Evolutionary conservation across 2,888 invertebrate species (phyloP), one percentile per base, ranked within the genome.

Genomic region (Drosophila neonasuta): DNA sequence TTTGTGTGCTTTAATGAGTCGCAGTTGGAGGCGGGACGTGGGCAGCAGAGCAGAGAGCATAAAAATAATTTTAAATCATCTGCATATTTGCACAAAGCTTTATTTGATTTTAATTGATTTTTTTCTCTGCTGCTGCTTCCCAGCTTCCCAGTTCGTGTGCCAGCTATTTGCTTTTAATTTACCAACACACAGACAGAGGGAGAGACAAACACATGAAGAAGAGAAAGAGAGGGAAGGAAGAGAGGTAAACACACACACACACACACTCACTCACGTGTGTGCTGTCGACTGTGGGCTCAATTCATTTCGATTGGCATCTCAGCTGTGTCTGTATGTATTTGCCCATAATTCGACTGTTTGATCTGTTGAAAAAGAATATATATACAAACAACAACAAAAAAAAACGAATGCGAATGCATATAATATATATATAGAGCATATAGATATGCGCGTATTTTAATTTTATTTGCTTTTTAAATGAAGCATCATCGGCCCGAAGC

Each of bases 381-480:
- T 32, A 7, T 30, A 42, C 6, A 20, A 20, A 20, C 20, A 20
- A 24, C 24, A 24, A 24, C 24, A 15, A 46, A 30, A 15, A 13
- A 13, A 46, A 24, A 30, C 13, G 39, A 15, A 15, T 44, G 2
- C 10, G 39, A 15, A 15, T 44, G 2, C 10, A 32, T 34, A 17
- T 45, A 4, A n/a, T 32, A 15, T 46, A 8, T 54, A 20, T 45
- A 15, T 13, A 44, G 17, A 13, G 51, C 36, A n/a, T 65, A 39
- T 29, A 56, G 80, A 80, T 75, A 68, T 79, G 81, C 78, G 80
- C 73, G 81, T 81, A 81, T 81, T 81, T 81, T 81, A 86, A 81
- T 81, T 81, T 81, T 81, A 86, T 81, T 81, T 81, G 81, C 84
- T 86, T 86, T 81, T 81, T 86, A 86, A 81, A 81, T 86, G 86